These are phyloP conservation scores for Salminus brasiliensis DNA, from an alignment of 2,113 vertebrate species.

Conservation along the genomic window DNA sequence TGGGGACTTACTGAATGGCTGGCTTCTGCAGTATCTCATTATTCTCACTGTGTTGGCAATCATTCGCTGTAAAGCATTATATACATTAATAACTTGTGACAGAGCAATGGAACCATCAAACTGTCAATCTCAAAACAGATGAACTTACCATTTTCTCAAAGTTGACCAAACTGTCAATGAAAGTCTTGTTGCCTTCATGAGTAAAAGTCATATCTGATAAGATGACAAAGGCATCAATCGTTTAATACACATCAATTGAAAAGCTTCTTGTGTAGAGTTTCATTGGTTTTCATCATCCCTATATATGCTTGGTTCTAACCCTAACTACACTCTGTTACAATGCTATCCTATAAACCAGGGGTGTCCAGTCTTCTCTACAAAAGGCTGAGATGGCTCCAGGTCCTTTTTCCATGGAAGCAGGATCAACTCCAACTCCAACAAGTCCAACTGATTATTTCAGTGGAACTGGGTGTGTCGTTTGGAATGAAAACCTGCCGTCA, in stretches of 20 bases:
- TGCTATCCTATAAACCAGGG: no score
- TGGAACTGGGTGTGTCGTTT: no score
- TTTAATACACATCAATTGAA: no score
- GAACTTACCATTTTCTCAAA: slow-evolving; percentile 98
- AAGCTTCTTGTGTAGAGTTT: not conserved
- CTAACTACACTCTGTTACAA: no score
- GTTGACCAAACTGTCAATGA: slow-evolving; percentile 94
- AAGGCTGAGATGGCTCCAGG: no score
- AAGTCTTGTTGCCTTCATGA: slow-evolving; percentile 98
- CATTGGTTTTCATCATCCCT: no score
- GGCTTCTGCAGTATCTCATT: slow-evolving; percentile 90
- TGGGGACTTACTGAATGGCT: slow-evolving; percentile 90
- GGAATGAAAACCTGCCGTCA: no score
- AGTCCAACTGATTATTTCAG: no score
- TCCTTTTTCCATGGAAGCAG: no score
- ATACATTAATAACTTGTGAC: not conserved
- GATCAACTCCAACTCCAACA: no score
- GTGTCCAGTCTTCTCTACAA: no score
- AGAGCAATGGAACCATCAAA: slow-evolving; percentile 22
- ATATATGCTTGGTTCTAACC: not conserved
- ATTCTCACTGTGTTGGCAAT: slow-evolving; percentile 94
- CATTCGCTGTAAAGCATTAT: slow-evolving; percentile 87
- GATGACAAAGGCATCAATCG: slow-evolving; percentile 54
- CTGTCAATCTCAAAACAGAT: not conserved
- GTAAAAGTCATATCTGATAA: slow-evolving; percentile 96